Percentiles rank a stretch among this genome's conserved stretches.
Evolutionary conservation across 2,888 invertebrate genomes (phyloP).

Genomic region (Drosophila robusta): DNA sequence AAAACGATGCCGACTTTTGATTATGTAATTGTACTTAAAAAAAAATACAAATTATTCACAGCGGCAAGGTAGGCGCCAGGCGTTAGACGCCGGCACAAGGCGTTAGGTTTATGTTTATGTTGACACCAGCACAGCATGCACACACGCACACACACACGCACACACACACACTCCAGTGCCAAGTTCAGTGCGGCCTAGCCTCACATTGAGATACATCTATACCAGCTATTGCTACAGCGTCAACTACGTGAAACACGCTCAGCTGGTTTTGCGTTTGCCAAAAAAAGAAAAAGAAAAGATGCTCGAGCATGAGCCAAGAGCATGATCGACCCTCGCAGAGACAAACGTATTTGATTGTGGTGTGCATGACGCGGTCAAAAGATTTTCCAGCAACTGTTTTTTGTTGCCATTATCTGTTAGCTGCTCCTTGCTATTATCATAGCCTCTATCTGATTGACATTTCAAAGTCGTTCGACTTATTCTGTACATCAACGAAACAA

Average conservation of each 20-base stretch:
- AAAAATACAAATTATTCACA: slow-evolving; percentile 38
- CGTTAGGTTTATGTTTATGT: slow-evolving; percentile 50
- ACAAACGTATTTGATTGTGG: slow-evolving; percentile 7
- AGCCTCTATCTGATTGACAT: slow-evolving; percentile 37
- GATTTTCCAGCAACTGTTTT: slow-evolving; percentile 3
- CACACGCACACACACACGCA: not conserved
- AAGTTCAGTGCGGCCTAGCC: slow-evolving; percentile 45
- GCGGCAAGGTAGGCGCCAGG: slow-evolving; percentile 46
- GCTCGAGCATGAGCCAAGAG: slow-evolving; percentile 17
- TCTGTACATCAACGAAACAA: not conserved
- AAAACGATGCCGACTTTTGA: slow-evolving; percentile 31
- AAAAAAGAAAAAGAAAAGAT: slow-evolving; percentile 1
- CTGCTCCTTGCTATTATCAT: slow-evolving; percentile 30
- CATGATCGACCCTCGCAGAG: slow-evolving; percentile 22
- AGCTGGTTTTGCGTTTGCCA: slow-evolving; percentile 33
- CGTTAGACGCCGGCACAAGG: slow-evolving; percentile 32
- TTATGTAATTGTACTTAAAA: slow-evolving; percentile 33
- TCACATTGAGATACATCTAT: slow-evolving; percentile 16
- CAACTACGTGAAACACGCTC: slow-evolving; percentile 24
- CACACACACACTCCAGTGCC: slow-evolving; percentile 12
- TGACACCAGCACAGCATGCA: slow-evolving; percentile 43
- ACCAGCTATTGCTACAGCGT: not conserved
- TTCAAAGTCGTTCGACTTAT: slow-evolving; percentile 53
- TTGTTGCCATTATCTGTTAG: slow-evolving; percentile 25
- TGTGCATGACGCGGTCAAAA: not conserved